Evolutionary conservation across 2,797 vertebrate species (phyloP).

Genomic region (Nothura maculosa): DNA sequence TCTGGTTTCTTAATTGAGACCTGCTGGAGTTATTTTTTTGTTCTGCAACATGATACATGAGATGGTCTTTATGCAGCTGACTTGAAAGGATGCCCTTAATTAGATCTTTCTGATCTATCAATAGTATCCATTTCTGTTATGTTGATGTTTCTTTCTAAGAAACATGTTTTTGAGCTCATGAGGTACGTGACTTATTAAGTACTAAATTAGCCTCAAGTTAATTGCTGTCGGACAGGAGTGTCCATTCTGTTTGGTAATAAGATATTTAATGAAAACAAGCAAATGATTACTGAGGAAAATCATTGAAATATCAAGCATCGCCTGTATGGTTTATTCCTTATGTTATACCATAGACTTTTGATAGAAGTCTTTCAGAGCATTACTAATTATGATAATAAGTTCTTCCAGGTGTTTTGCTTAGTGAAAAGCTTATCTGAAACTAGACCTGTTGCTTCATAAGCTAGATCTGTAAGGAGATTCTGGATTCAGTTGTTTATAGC

Average conservation of each 20-base stretch:
- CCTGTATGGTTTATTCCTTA: background rate
- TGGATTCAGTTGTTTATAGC: background rate
- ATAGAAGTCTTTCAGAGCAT: background rate
- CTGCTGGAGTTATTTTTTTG: conserved; percentile 37
- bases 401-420: background rate
- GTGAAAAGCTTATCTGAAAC: background rate
- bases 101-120: background rate
- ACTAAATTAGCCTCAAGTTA: background rate
- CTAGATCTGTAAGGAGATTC: background rate
- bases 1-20: conserved; percentile 46
- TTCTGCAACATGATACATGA: background rate
- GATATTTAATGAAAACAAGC: background rate
- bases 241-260: background rate
- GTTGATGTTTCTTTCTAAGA: background rate
- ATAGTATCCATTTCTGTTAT: background rate
- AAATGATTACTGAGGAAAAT: background rate
- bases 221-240: background rate
- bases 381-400: background rate
- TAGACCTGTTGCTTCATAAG: background rate
- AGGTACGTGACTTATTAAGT: background rate
- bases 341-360: background rate
- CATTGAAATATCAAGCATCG: background rate
- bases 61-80: conserved; percentile 12
- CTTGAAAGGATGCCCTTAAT: background rate
- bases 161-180: background rate